Base-by-base conservation (phyloP, 2,797 vertebrate species). In the Sebastes hubbsi region DNA sequence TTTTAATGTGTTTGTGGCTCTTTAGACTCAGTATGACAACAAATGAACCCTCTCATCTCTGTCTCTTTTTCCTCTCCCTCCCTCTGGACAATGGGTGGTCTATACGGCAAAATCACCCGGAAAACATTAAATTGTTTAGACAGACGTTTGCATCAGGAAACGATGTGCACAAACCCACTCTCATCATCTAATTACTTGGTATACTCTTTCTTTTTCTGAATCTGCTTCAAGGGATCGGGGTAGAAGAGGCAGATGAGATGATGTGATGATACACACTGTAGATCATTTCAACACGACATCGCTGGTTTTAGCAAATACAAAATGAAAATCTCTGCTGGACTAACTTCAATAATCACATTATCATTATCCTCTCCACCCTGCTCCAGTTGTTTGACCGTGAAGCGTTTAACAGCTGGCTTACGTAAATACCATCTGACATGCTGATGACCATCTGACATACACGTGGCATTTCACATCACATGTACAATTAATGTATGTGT, bases 41-140 rank as follows among this genome's bases (percentile, higher is more conserved):
- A 85, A 84, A 75, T 27, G 64, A 75, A 32, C 18, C 46, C 71
- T 78, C 73, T 77, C 20, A 77, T 89, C 84, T 65, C 24, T 8
- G 70, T 77, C 42, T 78, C 80, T 49, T 63, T 60, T 75, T 62
- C 56, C 55, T 56, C 72, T 65, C 14, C 7, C 36, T 42, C 36
- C 6, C 8, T 61, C 25, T 12, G 56, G 70, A 70, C 27, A 2
- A 70, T 52, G 91, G 89, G 90, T 91, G 91, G 90, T 88, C 87
- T 85, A 25, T 59, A 49, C 1, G 9, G 49, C 49, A 6, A 20
- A 5, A 67, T 84, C 82, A 88, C 72, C 63, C 64, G 76, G 83
- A 73, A 87, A 79, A 79, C 79, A 84, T 86, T 75, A 63, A 22
- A 42, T 7, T 87, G 89, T 88, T 87, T 82, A 67, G 76, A 85